Percentiles rank a stretch among this genome's conserved stretches.
Evolutionary conservation across 1,140 invertebrate genomes (phyloP).

Genomic region (Brachionus calyciflorus): DNA sequence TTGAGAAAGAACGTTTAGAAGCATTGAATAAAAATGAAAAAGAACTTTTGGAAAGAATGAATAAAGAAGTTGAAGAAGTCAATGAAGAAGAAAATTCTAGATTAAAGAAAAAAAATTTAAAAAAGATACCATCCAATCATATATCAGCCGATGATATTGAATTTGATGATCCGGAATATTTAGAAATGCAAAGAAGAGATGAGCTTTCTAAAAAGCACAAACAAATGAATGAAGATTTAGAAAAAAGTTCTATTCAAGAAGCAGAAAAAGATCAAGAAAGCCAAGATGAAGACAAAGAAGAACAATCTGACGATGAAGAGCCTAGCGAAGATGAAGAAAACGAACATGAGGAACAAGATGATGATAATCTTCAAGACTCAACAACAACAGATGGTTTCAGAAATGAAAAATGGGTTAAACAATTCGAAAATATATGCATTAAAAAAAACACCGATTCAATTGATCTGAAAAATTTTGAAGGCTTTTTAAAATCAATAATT

Average conservation of each 20-base stretch:
- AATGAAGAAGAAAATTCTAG: background rate
- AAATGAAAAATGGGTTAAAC: slow-evolving; percentile 49
- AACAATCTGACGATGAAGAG: slow-evolving; percentile 46
- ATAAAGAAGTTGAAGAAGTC: slow-evolving; percentile 12
- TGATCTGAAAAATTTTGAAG: slow-evolving; percentile 64
- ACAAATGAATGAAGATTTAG: slow-evolving; percentile 24
- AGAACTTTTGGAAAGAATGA: slow-evolving; percentile 33
- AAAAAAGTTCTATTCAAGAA: background rate
- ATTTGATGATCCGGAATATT: slow-evolving; percentile 53
- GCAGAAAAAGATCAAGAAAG: slow-evolving; percentile 15
- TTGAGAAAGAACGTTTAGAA: slow-evolving; percentile 74
- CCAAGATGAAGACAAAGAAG: slow-evolving; percentile 47
- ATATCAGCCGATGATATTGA: slow-evolving; percentile 66
- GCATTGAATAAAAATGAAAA: slow-evolving; percentile 74
- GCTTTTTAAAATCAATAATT: slow-evolving; percentile 51
- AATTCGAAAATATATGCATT: slow-evolving; percentile 8
- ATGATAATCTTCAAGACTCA: slow-evolving; percentile 53
- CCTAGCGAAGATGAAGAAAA: slow-evolving; percentile 56
- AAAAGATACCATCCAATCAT: slow-evolving; percentile 55
- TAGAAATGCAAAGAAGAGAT: background rate
- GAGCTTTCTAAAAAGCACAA: slow-evolving; percentile 16
- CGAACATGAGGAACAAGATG: slow-evolving; percentile 52
- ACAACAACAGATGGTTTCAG: slow-evolving; percentile 50
- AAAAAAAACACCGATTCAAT: slow-evolving; percentile 64
- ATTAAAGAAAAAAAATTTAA: slow-evolving; percentile 48